Evolutionary conservation across 1,140 invertebrate genomes (phyloP).

Genomic region (Mylabris phalerata): DNA sequence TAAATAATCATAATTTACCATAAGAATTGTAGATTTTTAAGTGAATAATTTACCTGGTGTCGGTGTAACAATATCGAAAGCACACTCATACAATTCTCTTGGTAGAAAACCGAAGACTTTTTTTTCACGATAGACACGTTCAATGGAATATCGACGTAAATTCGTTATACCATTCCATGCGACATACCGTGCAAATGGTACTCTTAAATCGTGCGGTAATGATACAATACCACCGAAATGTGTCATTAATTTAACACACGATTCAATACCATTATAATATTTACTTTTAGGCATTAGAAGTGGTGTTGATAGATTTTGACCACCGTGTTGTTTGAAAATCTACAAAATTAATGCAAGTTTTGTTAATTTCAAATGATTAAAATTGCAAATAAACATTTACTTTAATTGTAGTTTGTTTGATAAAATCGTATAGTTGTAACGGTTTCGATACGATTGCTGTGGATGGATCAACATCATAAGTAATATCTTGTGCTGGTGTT

Average conservation of each 20-base stretch:
- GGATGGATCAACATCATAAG: slow-evolving; percentile 62
- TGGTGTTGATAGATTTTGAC: slow-evolving; percentile 64
- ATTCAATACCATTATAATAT: slow-evolving; percentile 51
- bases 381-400: slow-evolving; percentile 12
- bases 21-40: no score
- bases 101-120: slow-evolving; percentile 81
- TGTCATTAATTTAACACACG: slow-evolving; percentile 76
- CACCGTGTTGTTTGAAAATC: slow-evolving; percentile 73
- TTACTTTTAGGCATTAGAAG: slow-evolving; percentile 66
- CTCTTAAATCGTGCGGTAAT: slow-evolving; percentile 69
- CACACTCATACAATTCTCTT: slow-evolving; percentile 80
- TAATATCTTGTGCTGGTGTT: slow-evolving; percentile 62
- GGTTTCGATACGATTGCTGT: slow-evolving; percentile 29
- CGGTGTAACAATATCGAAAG: slow-evolving; percentile 86
- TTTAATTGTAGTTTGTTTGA: slow-evolving; percentile 31
- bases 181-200: slow-evolving; percentile 76
- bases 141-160: slow-evolving; percentile 78
- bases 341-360: slow-evolving; percentile 38
- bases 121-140: slow-evolving; percentile 79
- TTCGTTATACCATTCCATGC: slow-evolving; percentile 71
- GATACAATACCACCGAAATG: slow-evolving; percentile 72
- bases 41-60: slow-evolving; percentile 44
- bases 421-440: slow-evolving; percentile 32
- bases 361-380: no score
- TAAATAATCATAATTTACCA: no score